Evolutionary conservation across 2,113 vertebrate species (phyloP), one percentile per base, ranked within the genome.

Genomic region (Ondatra zibethicus): DNA sequence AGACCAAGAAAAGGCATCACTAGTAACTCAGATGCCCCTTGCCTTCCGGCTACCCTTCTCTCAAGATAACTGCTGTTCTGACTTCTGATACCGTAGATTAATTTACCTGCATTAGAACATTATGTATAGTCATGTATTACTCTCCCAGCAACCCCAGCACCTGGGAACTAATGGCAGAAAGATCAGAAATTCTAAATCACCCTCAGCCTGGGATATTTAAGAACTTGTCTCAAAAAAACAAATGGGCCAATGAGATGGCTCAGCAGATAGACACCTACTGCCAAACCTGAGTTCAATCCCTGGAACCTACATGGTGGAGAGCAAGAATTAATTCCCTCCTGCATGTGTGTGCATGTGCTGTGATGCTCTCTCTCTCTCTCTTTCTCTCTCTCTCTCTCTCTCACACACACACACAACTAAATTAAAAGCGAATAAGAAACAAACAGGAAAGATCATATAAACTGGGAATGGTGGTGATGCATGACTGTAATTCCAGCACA

Each of bases 101-200:
- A 72, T 88, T 90, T 80, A 3, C n/a, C 45, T 91, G 8, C 75
- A n/a, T 86, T 85, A 91, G 81, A 80, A 90, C 42, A 84, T 93
- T 36, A 55, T 70, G 1, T 88, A n/a, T 73, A 87, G 66, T 42
- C 1, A 1, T 52, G 33, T 33, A 2, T 25, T 50, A 16, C 65
- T 52, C 23, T 52, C 11, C 47, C 33, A 55, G 66, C 5, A 25
- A 16, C 16, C 63, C 47, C 63, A 52, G 65, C 45, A 70, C 42
- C n/a, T 17, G 23, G 23, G 47, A 39, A 50, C 47, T 52, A 88
- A 50, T 27, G 47, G 78, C 50, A n/a, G 52, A 23, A 81, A 33
- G 52, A 81, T 81, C 47, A 80, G 31, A n/a, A 81, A 21, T 81
- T 81, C 52, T 81, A n/a, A 33, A 21, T 78, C 76, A 50, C 25